phyloP scores from a whole-genome alignment of 2,888 invertebrate genomes.

The Hirtodrosophila histrioides region DNA sequence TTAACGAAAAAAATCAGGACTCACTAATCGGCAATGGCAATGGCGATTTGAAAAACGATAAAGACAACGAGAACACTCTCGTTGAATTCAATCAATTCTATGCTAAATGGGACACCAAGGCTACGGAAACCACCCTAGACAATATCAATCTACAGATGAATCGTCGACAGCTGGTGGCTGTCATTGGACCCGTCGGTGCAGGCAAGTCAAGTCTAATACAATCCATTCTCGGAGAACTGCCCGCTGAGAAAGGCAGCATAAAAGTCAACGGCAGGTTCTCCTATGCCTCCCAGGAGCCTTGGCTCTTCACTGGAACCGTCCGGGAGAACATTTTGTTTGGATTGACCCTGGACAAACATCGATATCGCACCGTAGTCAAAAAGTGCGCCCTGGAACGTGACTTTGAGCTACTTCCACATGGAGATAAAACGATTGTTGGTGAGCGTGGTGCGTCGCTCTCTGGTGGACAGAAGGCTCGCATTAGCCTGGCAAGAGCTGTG shows the following conservation, averaged over 20 bases:
- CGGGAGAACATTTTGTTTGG: conserved; percentile 87
- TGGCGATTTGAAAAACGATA: conserved; percentile 8
- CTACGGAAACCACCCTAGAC: conserved; percentile 87
- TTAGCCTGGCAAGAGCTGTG: conserved; percentile 93
- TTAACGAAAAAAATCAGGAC: conserved; percentile 39
- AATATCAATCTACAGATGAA: conserved; percentile 87
- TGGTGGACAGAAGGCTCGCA: conserved; percentile 94
- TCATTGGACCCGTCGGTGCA: conserved; percentile 89
- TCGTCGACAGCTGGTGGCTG: conserved; percentile 87
- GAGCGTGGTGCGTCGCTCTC: conserved; percentile 93
- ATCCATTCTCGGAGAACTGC: conserved; percentile 85
- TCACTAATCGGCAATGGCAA: conserved; percentile 15
- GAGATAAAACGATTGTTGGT: conserved; percentile 88
- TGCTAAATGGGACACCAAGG: conserved; percentile 88
- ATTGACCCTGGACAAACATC: conserved; percentile 86
- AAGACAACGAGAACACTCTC: conserved; percentile 56
- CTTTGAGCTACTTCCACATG: conserved; percentile 86
- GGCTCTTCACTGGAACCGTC: conserved; percentile 90
- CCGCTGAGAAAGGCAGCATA: conserved; percentile 85
- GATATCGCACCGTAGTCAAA: conserved; percentile 86
- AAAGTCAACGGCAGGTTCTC: conserved; percentile 87
- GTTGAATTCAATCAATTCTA: conserved; percentile 87
- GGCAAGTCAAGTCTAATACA: conserved; percentile 87
- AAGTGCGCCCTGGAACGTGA: conserved; percentile 85
- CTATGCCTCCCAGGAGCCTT: conserved; percentile 93